These are phyloP conservation scores for Indicator indicator DNA, from an alignment of 2,113 vertebrate species.

Conservation along the genomic window DNA sequence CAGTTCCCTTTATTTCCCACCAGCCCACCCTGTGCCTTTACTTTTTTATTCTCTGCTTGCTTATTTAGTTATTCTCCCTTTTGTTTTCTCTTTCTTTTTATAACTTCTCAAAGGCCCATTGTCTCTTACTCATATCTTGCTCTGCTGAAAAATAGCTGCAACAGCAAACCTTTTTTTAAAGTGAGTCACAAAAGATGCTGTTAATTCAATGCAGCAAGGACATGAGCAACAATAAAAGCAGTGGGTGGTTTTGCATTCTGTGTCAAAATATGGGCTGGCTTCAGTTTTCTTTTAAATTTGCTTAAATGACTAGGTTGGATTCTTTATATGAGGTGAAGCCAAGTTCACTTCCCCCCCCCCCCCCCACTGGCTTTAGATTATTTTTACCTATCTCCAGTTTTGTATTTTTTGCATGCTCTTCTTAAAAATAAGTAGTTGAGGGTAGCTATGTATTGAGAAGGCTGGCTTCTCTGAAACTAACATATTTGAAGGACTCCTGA, in stretches of 20 bases:
- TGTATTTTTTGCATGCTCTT: neutral
- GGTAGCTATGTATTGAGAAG: neutral
- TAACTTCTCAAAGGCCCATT: constrained; percentile 12
- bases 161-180: neutral
- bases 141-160: neutral
- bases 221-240: neutral
- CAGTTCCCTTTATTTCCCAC: constrained; percentile 7
- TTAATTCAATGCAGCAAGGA: constrained; percentile 8
- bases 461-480: neutral
- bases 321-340: neutral
- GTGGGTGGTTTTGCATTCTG: neutral
- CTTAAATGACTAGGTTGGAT: neutral
- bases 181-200: neutral
- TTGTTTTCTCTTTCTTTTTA: constrained; percentile 26
- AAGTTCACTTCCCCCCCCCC: no score
- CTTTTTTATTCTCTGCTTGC: neutral
- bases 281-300: neutral
- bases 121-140: neutral
- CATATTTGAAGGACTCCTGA: neutral
- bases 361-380: neutral
- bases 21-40: neutral
- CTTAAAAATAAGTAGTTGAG: neutral
- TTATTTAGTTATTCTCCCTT: neutral
- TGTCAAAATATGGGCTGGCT: constrained; percentile 10
- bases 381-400: neutral